Conservation (phyloP, 2,888 invertebrate species). For the Chesias legatella region DNA sequence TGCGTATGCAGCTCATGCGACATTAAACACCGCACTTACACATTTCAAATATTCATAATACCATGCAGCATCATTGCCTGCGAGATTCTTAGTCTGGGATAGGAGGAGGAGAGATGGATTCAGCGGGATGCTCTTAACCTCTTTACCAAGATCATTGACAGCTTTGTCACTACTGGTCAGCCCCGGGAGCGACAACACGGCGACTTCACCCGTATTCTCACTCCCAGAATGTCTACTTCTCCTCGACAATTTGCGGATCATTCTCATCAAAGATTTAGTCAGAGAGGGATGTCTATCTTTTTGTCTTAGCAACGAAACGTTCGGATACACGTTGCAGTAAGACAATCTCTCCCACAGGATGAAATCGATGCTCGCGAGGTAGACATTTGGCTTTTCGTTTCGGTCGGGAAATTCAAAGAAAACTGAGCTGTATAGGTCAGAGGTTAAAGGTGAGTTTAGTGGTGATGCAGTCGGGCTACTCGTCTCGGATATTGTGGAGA, state of each 20-base stretch:
- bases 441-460: constrained; percentile 44
- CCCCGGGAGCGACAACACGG: constrained; percentile 59
- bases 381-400: constrained; percentile 43
- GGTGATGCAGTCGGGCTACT: constrained; percentile 46
- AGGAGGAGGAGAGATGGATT: constrained; percentile 61
- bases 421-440: constrained; percentile 64
- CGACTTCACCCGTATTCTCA: constrained; percentile 54
- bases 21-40: constrained; percentile 67
- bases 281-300: constrained; percentile 44
- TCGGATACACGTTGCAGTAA: constrained; percentile 55
- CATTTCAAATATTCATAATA: constrained; percentile 53
- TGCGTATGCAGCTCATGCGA: constrained; percentile 35
- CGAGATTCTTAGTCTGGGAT: constrained; percentile 59
- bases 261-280: constrained; percentile 47
- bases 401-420: constrained; percentile 63
- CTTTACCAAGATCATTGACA: constrained; percentile 59
- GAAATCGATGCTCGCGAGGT: constrained; percentile 60
- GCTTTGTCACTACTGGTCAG: constrained; percentile 54
- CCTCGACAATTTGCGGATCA: constrained; percentile 38
- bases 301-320: constrained; percentile 52
- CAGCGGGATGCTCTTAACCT: constrained; percentile 58
- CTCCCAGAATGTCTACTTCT: constrained; percentile 43
- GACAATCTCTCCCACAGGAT: constrained; percentile 69
- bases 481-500: constrained; percentile 63
- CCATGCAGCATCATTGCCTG: constrained; percentile 68